Evolutionary conservation across 2,113 vertebrate species (phyloP).

Genomic region (Proterorhinus semilunaris): DNA sequence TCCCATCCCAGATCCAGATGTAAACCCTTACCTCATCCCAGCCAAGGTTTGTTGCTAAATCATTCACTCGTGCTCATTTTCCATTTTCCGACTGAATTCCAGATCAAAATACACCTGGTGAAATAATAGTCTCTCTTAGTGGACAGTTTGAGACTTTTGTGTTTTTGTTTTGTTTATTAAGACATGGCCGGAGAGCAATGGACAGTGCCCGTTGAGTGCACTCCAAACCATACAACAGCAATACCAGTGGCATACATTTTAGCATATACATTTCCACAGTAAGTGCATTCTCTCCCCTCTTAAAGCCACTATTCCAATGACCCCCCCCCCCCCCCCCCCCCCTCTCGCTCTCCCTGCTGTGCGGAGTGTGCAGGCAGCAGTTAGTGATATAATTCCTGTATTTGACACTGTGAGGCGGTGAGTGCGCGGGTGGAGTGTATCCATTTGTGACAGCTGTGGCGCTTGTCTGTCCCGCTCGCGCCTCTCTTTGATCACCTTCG

Average conservation of each 20-base stretch:
- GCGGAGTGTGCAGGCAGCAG: constrained; percentile 27
- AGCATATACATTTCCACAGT: constrained; percentile 30
- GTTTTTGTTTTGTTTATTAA: too few relatives aligned
- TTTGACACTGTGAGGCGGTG: constrained; percentile 26
- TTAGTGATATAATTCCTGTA: constrained; percentile 9
- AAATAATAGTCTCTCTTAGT: too few relatives aligned
- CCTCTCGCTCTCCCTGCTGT: not conserved
- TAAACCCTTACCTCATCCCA: too few relatives aligned
- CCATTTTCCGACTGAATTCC: too few relatives aligned
- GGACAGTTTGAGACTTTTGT: too few relatives aligned
- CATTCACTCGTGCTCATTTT: too few relatives aligned
- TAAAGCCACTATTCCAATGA: constrained; percentile 3
- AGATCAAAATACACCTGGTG: too few relatives aligned
- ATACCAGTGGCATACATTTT: constrained; percentile 24
- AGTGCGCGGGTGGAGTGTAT: constrained; percentile 40
- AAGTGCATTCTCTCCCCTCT: not conserved
- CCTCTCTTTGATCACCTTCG: constrained; percentile 56
- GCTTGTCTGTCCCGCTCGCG: constrained; percentile 50
- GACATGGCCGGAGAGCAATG: too few relatives aligned
- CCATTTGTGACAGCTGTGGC: constrained; percentile 46
- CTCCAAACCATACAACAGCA: not conserved
- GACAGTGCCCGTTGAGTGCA: not conserved
- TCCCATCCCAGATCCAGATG: too few relatives aligned
- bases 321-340: too few relatives aligned
- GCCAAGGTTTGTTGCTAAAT: too few relatives aligned